Evolutionary conservation across 2,113 vertebrate genomes (phyloP).

Genomic region (Ammodramus savannarum): DNA sequence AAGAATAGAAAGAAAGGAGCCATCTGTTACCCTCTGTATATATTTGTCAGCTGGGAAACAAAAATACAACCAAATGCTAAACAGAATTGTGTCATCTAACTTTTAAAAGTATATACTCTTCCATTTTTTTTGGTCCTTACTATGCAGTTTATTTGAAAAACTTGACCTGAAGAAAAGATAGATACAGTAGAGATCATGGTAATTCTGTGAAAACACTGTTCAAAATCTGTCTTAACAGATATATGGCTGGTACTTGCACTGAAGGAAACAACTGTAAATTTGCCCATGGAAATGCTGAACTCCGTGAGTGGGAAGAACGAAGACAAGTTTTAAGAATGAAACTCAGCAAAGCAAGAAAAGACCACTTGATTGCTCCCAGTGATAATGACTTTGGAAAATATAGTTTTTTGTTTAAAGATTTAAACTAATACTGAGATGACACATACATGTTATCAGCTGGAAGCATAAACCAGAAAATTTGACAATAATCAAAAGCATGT

Average conservation of each 20-base stretch:
- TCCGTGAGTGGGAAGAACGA: slow-evolving; percentile 92
- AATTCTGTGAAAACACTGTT: not conserved
- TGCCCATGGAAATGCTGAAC: slow-evolving; percentile 91
- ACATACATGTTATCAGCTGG: slow-evolving; percentile 68
- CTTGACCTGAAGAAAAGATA: not conserved
- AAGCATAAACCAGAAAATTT: slow-evolving; percentile 75
- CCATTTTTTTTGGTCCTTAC: not conserved
- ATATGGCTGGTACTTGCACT: slow-evolving; percentile 82
- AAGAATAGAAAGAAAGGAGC: not conserved
- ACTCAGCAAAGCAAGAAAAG: slow-evolving; percentile 94
- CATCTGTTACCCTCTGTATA: not conserved
- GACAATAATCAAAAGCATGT: slow-evolving; percentile 72
- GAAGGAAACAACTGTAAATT: slow-evolving; percentile 89
- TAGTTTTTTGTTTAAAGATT: slow-evolving; percentile 99
- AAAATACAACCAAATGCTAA: not conserved
- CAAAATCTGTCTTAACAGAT: slow-evolving; percentile 73
- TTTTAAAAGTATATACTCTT: not conserved
- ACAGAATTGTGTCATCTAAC: not conserved
- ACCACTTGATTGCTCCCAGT: slow-evolving; percentile 95
- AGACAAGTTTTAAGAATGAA: slow-evolving; percentile 94
- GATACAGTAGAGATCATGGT: not conserved
- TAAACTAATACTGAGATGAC: slow-evolving; percentile 83
- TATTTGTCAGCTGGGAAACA: not conserved
- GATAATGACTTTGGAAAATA: slow-evolving; percentile 99
- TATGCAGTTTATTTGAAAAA: not conserved